phyloP scores from a whole-genome alignment of 2,888 invertebrate genomes.

The Falcaria lacertinaria region DNA sequence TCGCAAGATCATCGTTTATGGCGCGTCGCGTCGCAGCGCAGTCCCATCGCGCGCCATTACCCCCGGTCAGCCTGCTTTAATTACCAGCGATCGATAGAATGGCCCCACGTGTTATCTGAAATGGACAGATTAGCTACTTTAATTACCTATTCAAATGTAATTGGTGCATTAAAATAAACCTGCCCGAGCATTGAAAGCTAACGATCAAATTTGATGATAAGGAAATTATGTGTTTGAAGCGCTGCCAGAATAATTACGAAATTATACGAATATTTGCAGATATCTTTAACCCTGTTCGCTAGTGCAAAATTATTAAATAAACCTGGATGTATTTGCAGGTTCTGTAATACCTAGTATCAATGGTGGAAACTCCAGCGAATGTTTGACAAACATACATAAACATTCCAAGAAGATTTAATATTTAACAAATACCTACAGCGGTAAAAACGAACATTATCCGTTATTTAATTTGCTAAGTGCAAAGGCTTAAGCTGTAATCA shows the following conservation, averaged over 20 bases:
- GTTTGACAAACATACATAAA: background rate
- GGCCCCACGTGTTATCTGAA: conserved; percentile 15
- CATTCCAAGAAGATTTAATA: background rate
- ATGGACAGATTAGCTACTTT: conserved; percentile 17
- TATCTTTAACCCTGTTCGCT: too few relatives aligned
- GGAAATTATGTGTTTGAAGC: background rate
- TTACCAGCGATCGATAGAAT: conserved; percentile 27
- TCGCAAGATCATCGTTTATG: conserved; percentile 24
- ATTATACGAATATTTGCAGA: background rate
- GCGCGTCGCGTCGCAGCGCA: conserved; percentile 9
- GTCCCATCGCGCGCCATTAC: conserved; percentile 18
- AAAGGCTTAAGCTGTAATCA: background rate
- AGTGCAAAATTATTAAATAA: background rate
- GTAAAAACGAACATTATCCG: background rate
- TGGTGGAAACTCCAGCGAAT: background rate
- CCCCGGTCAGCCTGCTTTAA: conserved; percentile 23
- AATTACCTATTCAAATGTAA: conserved; percentile 6
- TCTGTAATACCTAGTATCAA: background rate
- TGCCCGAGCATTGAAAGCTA: background rate
- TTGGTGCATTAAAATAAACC: background rate
- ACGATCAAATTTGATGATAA: background rate
- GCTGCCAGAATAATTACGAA: too few relatives aligned
- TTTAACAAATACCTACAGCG: background rate
- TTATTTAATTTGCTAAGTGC: background rate
- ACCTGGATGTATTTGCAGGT: background rate